Base-by-base conservation (phyloP, 2,797 vertebrate species). In the Buceros bicornis region DNA sequence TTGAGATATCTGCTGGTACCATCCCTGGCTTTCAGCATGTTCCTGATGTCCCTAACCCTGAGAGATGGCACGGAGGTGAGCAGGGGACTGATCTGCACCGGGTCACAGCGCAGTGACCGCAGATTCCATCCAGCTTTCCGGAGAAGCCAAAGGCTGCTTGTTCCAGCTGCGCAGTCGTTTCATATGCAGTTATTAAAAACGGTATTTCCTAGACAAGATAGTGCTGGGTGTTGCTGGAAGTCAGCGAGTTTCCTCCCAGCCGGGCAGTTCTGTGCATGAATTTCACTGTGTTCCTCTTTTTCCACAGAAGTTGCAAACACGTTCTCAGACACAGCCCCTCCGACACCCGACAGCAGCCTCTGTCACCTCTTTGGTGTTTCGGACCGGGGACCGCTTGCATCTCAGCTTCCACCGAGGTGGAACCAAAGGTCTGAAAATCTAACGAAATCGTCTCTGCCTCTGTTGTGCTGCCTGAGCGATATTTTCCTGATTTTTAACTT, bases 1-100 rank as follows among this genome's bases (percentile, higher is more conserved):
- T 7, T 33, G 48, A 61, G 78, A 3, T 19, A n/a, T 7, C 48
- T 47, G 64, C 74, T 50, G 24, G 33, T 72, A 19, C 16, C 33
- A 62, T 10, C 40, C 31, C 4, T 3, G 18, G 66, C 53, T 76
- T 66, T 42, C 3, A 26, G 54, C 2, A 0, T 1, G 20, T 40
- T 40, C 37, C 37, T 40, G 37, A 12, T 40, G 37, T 40, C 12
- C 37, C 7, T 40, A 40, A 40, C 33, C 29, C 62, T 5, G 22
- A 15, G 45, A 18, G 19, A 10, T 0, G 29, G 67, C 53, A 24
- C 0, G 0, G 18, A 62, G n/a, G 20, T 17, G 7, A 74, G 37
- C 28, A n/a, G 51, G 37, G 43, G 42, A 7, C 51, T 5, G 2
- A 11, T 22, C 50, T 6, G 47, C 1, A 4, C 15, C 1, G 3